phyloP scores from a whole-genome alignment of 2,797 vertebrate species.

The Chaunax sp. region DNA sequence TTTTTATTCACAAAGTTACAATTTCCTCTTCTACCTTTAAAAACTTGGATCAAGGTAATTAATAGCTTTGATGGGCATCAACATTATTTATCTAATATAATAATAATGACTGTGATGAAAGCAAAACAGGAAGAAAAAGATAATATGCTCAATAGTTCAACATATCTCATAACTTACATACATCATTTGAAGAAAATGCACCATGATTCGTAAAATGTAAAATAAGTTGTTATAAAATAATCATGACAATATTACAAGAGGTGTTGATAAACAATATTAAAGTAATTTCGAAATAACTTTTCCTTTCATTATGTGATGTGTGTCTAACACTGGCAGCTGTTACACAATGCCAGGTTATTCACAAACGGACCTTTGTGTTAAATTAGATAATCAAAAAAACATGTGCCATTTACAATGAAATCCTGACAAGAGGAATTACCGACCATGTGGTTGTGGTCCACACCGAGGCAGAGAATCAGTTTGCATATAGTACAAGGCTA shows the following conservation, averaged over 20 bases:
- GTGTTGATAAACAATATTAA: neutral
- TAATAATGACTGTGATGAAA: neutral
- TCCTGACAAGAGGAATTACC: conserved; percentile 14
- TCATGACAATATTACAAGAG: neutral
- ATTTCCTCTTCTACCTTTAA: neutral
- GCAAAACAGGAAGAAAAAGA: neutral
- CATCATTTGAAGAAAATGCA: neutral
- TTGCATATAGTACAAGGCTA: conserved; percentile 18
- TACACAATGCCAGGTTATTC: neutral
- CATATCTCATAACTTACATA: neutral
- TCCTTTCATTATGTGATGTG: neutral
- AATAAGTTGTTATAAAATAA: neutral
- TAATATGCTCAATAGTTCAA: neutral
- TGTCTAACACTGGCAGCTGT: neutral
- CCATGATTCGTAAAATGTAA: neutral
- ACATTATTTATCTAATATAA: neutral
- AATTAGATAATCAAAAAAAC: conserved; percentile 12
- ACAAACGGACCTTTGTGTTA: conserved; percentile 10
- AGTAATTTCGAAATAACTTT: neutral
- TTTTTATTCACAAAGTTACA: neutral
- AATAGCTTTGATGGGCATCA: neutral
- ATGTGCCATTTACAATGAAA: conserved; percentile 6
- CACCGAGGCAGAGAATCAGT: conserved; percentile 25
- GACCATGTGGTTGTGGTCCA: conserved; percentile 14
- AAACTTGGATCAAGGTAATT: neutral